These are phyloP conservation scores for Lamellibrachia satsuma DNA, from an alignment of 2,888 invertebrate species.

Conservation along the genomic window DNA sequence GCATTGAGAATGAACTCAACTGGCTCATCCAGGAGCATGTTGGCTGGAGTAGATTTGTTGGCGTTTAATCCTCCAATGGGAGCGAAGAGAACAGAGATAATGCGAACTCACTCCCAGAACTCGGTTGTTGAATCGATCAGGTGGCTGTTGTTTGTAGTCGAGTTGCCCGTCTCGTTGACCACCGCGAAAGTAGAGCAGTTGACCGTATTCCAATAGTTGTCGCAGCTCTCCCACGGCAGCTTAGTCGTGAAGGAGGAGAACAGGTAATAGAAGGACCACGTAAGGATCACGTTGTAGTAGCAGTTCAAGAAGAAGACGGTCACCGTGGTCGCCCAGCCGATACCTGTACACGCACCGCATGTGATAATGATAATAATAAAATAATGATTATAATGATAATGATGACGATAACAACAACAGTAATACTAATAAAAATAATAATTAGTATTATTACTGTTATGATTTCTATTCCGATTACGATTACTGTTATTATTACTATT, in stretches of 20 bases:
- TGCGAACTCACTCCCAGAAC: constrained; percentile 22
- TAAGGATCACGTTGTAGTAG: constrained; percentile 70
- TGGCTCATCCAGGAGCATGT: too few relatives aligned
- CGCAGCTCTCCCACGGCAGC: constrained; percentile 69
- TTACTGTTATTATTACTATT: too few relatives aligned
- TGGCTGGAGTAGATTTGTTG: too few relatives aligned
- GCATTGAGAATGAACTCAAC: too few relatives aligned
- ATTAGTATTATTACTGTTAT: too few relatives aligned
- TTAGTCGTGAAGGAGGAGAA: constrained; percentile 65
- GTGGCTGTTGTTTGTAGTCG: neutral
- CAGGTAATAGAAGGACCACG: constrained; percentile 67
- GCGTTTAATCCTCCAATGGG: too few relatives aligned
- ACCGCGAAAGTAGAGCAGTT: constrained; percentile 41
- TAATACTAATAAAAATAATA: too few relatives aligned
- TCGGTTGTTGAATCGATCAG: constrained; percentile 18
- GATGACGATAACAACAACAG: too few relatives aligned
- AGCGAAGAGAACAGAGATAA: too few relatives aligned
- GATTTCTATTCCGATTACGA: too few relatives aligned
- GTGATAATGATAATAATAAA: too few relatives aligned
- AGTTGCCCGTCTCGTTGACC: neutral
- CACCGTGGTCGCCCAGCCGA: constrained; percentile 68
- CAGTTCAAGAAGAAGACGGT: constrained; percentile 70
- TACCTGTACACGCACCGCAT: constrained; percentile 62
- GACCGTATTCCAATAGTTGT: constrained; percentile 68
- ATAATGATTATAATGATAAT: too few relatives aligned